A percentile compares a stretch with the other conserved stretches of the same genome.
Conservation (phyloP, 2,888 invertebrate species). For the Lacanobia wlatinum region DNA sequence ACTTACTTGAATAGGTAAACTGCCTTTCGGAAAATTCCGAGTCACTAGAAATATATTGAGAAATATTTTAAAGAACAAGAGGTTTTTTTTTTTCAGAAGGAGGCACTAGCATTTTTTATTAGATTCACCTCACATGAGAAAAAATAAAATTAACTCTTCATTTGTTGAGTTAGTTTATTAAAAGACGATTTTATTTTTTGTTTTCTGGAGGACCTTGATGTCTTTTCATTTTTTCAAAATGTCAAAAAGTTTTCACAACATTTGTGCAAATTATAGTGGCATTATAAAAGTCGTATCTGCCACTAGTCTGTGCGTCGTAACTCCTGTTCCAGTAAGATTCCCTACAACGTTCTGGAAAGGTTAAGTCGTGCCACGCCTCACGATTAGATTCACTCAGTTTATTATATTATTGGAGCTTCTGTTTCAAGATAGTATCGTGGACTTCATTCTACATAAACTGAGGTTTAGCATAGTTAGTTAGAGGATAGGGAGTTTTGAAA, state of each 20-base stretch:
- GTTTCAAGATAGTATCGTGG: slow-evolving; percentile 37
- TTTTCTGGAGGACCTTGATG: no score
- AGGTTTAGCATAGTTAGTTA: not conserved
- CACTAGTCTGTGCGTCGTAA: not conserved
- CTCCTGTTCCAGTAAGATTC: slow-evolving; percentile 33
- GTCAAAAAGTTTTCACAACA: not conserved
- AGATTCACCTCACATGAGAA: not conserved
- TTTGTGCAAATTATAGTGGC: not conserved
- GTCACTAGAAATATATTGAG: slow-evolving; percentile 3
- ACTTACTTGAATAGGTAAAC: slow-evolving; percentile 32
- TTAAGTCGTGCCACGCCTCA: slow-evolving; percentile 57
- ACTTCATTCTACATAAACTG: slow-evolving; percentile 5
- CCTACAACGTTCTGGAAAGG: slow-evolving; percentile 50
- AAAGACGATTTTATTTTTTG: not conserved
- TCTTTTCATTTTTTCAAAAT: not conserved
- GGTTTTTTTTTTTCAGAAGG: not conserved
- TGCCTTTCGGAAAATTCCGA: slow-evolving; percentile 25
- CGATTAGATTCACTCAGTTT: slow-evolving; percentile 59
- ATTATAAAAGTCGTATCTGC: not conserved
- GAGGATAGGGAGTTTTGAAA: not conserved
- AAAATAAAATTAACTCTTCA: not conserved
- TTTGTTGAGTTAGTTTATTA: not conserved
- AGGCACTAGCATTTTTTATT: not conserved
- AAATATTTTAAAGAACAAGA: not conserved
- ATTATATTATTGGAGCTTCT: slow-evolving; percentile 56